Base-by-base conservation (phyloP, 2,888 invertebrate genomes). In the Agrotis clavis region DNA sequence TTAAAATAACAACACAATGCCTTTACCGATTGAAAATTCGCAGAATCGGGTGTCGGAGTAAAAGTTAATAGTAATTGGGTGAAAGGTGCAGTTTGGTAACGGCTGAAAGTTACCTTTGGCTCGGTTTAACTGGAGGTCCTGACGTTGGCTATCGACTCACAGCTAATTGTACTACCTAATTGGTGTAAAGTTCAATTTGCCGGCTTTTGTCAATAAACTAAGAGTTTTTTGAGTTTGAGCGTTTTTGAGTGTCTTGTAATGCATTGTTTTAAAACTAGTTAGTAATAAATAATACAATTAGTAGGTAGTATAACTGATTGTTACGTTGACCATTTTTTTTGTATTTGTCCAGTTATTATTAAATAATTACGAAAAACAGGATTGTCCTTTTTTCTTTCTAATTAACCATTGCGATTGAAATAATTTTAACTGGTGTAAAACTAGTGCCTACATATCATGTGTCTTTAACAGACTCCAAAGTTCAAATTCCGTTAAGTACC, bases 1-100 rank as follows among this genome's bases (percentile, higher is more conserved):
- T 41, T 30, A 50, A 50, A 59, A 21, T 13, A 63, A 53, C 13
- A 13, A 30, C 16, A 59, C 57, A 4, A 11, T 41, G 41, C 41
- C 41, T 53, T 53, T 53, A 4, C 21, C 18, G 19, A 53, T 60
- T 45, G 48, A 7, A 71, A 78, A 64, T 48, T 74, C 21, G 21
- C 64, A 13, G 51, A 62, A 30, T n/a, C 9, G 18, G 50, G 30
- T 63, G 71, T 71, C 21, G 14, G 54, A 48, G 63, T 54, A 57
- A 51, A 81, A 69, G 63, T 80, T 72, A 48, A 75, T 69, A 50
- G 47, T 64, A 77, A 81, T 74, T 63, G 48, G 16, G 50, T 61
- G 19, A 50, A 71, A 51, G 54, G 57, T 79, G 74, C 74, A 82
- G 71, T 67, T 79, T 47, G 59, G 9, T 3, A 62, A 54, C 25